A percentile compares a stretch with the other conserved stretches of the same genome.
Evolutionary conservation across 2,888 invertebrate species (phyloP).

Genomic region (Calliopum simillimum): DNA sequence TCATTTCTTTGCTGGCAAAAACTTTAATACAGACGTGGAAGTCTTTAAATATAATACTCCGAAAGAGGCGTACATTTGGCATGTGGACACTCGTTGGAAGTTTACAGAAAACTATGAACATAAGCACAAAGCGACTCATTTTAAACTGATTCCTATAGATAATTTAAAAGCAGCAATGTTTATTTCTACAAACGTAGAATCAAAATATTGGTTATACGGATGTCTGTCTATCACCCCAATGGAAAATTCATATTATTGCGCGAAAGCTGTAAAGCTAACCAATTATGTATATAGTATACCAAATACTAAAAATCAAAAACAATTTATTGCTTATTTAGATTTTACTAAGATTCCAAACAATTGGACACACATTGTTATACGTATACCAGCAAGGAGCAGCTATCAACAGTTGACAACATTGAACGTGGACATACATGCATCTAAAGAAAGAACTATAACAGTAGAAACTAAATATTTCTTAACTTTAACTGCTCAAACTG

Average conservation of each 20-base stretch:
- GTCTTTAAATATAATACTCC: constrained; percentile 31
- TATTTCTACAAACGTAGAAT: constrained; percentile 71
- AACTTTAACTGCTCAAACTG: constrained; percentile 61
- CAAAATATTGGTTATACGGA: constrained; percentile 82
- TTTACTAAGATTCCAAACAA: constrained; percentile 66
- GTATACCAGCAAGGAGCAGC: constrained; percentile 71
- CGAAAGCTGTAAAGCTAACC: not conserved
- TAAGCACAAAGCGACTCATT: constrained; percentile 55
- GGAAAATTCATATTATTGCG: constrained; percentile 30
- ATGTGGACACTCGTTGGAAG: constrained; percentile 69
- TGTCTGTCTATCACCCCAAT: constrained; percentile 73
- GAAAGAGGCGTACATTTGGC: constrained; percentile 63
- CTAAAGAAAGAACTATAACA: constrained; percentile 65
- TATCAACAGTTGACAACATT: constrained; percentile 66
- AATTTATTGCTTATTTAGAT: not conserved
- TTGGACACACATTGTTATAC: constrained; percentile 79
- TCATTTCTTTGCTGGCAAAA: constrained; percentile 52
- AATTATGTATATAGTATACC: not conserved
- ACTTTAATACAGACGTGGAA: not conserved
- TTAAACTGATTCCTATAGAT: constrained; percentile 59
- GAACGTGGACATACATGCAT: constrained; percentile 74
- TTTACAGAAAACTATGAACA: constrained; percentile 58
- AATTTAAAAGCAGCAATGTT: not conserved
- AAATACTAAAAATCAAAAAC: not conserved
- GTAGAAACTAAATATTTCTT: constrained; percentile 65